Evolutionary conservation across 2,113 vertebrate species (phyloP), one percentile per base, ranked within the genome.

Genomic region (Xenotilapia longispinis): DNA sequence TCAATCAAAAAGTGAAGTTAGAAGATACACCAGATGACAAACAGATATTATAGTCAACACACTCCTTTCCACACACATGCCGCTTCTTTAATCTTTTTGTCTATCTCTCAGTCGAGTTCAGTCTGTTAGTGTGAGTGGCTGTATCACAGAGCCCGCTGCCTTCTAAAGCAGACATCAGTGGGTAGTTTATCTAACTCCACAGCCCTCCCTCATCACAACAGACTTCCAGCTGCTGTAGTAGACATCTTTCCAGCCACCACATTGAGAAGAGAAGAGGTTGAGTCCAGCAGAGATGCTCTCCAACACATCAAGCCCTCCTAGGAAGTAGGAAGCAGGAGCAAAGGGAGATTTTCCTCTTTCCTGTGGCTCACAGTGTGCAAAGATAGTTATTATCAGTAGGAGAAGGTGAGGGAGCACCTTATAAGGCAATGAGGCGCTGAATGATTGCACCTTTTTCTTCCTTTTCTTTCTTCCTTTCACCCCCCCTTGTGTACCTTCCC

Each of bases 171-270:
- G 91, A 92, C 94, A 92, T 90, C 88, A 88, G 84, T 89, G 87
- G 91, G 93, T 92, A 94, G 93, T 92, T 91, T 92, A 94, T 95
- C 91, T 91, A 88, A 86, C 92, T 88, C 93, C 80, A 58, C 88
- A 93, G 86, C 75, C 87, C 82, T 94, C 81, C 89, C 91, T 92
- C 84, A 91, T 94, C 92, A 90, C 86, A 94, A 90, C 93, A 93
- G 91, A 91, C 87, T 91, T 92, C 93, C 93, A 94, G 94, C 93
- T 95, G 93, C 91, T 87, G 90, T 26, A 81, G 87, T 26, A 92
- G 88, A 91, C 92, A 92, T 84, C 83, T 88, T 86, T 93, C 92
- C 88, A 95, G 94, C 90, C 92, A 65, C 82, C 92, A 92, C 84
- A 87, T 89, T 83, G 91, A 90, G 93, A 85, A 85, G 58, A 92